Percentiles rank a stretch among this genome's conserved stretches.
Conservation (phyloP, 2,113 vertebrate genomes). For the Pterocles orientalis region DNA sequence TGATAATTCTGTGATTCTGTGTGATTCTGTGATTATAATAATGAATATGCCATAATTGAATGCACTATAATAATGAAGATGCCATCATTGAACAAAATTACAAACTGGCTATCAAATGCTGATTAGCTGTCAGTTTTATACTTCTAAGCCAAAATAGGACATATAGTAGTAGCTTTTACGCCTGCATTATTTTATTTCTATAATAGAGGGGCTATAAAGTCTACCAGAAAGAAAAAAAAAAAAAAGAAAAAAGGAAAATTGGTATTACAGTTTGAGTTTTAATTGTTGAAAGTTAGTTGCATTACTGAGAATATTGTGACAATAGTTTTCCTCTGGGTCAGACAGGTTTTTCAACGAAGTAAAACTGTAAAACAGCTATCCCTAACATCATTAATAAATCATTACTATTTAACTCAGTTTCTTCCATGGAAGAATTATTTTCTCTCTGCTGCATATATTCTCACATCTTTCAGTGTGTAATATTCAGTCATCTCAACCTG, state of each 20-base stretch:
- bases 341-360: background rate
- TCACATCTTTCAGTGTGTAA: background rate
- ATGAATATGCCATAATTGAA: too few species aligned
- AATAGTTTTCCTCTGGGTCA: background rate
- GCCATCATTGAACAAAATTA: background rate
- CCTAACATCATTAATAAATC: background rate
- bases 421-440: background rate
- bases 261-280: background rate
- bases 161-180: background rate
- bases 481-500: background rate
- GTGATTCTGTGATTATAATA: too few species aligned
- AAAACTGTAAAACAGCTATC: background rate
- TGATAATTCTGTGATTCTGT: too few species aligned
- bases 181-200: background rate
- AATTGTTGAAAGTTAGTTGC: background rate
- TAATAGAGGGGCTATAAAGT: background rate
- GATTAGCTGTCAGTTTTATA: background rate
- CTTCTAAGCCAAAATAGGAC: background rate
- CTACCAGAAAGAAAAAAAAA: background rate
- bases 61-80: background rate
- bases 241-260: background rate
- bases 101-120: background rate
- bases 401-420: background rate
- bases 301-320: fast-evolving
- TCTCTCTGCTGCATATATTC: background rate